Conservation (phyloP, 2,113 vertebrate species). For the Cacatua alba region DNA sequence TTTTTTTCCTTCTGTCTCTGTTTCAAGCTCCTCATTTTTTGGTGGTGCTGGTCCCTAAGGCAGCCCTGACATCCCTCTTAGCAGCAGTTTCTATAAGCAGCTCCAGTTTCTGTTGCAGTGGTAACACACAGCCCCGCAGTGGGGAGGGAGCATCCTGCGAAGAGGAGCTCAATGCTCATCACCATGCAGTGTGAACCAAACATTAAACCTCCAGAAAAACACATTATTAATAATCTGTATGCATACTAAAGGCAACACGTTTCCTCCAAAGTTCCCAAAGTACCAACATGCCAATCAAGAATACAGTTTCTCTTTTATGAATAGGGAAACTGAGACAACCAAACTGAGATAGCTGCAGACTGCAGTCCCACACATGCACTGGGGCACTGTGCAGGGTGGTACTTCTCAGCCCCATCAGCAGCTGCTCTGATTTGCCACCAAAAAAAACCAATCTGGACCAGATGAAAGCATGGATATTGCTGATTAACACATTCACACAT, state of each 20-base stretch:
- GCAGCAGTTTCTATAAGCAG: not conserved
- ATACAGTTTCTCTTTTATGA: not conserved
- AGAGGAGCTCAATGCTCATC: not conserved
- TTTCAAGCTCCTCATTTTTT: not conserved
- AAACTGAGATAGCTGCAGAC: not conserved
- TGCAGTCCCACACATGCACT: accelerated
- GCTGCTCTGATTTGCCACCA: not conserved
- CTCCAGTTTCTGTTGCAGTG: not conserved
- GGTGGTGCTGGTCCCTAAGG: not conserved
- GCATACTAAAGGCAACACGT: accelerated
- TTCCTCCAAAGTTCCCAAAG: not conserved
- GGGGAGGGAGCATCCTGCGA: not conserved
- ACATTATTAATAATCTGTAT: not conserved
- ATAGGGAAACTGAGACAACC: not conserved
- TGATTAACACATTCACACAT: not conserved
- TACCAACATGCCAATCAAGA: not conserved
- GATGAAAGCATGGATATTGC: not conserved
- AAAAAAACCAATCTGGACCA: not conserved
- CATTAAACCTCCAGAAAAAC: not conserved
- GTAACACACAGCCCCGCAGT: not conserved
- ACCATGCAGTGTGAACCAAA: not conserved
- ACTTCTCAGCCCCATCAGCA: not conserved
- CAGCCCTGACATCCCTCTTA: not conserved
- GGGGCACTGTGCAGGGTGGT: not conserved
- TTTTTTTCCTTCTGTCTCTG: not conserved